A percentile compares a stretch with the other conserved stretches of the same genome.
phyloP scores from a whole-genome alignment of 2,797 vertebrate species.

The Sebastes minor region DNA sequence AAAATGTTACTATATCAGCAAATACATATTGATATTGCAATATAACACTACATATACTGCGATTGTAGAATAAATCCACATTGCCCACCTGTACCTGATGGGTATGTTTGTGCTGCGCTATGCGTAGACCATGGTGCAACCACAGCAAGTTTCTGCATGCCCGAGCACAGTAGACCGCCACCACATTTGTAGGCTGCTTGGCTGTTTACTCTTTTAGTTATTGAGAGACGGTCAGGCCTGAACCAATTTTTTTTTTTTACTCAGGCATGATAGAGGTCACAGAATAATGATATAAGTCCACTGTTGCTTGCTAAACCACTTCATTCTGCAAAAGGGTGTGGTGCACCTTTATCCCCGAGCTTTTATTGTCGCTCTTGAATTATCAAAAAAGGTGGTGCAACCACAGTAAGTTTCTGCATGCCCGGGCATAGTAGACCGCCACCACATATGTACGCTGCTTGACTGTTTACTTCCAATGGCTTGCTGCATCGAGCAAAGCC shows the following conservation, averaged over 20 bases:
- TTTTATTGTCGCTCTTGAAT: neutral
- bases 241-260: too few species aligned
- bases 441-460: too few species aligned
- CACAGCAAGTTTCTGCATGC: neutral
- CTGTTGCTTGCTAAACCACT: neutral
- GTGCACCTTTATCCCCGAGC: neutral
- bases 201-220: neutral
- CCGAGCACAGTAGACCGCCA: too few species aligned
- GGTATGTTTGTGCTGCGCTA: too few species aligned
- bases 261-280: too few species aligned
- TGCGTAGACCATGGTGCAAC: neutral
- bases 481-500: too few species aligned
- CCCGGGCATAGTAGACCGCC: too few species aligned
- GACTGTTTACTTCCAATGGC: neutral
- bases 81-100: neutral
- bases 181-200: too few species aligned
- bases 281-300: neutral
- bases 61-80: neutral
- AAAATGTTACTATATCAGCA: too few species aligned
- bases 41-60: neutral
- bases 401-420: constrained; percentile 8
- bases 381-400: constrained; percentile 35
- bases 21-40: neutral
- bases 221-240: neutral
- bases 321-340: neutral